Evolutionary conservation across 2,888 invertebrate species (phyloP).

Genomic region (Amblyjoppa proteus): DNA sequence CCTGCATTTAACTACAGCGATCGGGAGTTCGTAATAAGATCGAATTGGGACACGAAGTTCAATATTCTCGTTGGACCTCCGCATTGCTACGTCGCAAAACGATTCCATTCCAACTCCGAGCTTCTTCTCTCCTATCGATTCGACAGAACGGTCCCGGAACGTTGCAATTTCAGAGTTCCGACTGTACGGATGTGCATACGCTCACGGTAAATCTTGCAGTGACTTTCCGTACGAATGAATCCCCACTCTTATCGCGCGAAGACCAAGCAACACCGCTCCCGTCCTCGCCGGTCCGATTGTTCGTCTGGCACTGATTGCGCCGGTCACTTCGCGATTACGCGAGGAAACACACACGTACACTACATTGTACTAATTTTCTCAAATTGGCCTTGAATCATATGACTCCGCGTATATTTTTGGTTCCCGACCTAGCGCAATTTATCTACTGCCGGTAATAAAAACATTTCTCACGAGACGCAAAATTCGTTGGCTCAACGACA

Average conservation of each 20-base stretch:
- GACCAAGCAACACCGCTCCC: slow-evolving; percentile 42
- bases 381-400: neutral
- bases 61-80: neutral
- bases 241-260: slow-evolving; percentile 43
- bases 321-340: slow-evolving; percentile 34
- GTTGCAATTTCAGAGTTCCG: slow-evolving; percentile 20
- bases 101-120: neutral
- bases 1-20: too few relatives aligned
- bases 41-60: neutral
- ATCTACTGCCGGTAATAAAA: neutral
- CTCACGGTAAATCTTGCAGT: slow-evolving; percentile 11
- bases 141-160: neutral
- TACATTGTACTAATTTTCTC: slow-evolving; percentile 14
- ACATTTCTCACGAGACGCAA: slow-evolving; percentile 4
- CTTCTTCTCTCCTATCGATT: slow-evolving; percentile 1
- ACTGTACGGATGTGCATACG: slow-evolving; percentile 32
- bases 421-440: neutral
- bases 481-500: slow-evolving; percentile 28
- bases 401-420: neutral
- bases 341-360: slow-evolving; percentile 22
- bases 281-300: slow-evolving; percentile 39
- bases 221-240: neutral
- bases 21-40: too few relatives aligned
- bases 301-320: slow-evolving; percentile 25
- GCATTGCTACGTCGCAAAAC: neutral